phyloP scores from a whole-genome alignment of 2,797 vertebrate species.

The Xenops minutus region DNA sequence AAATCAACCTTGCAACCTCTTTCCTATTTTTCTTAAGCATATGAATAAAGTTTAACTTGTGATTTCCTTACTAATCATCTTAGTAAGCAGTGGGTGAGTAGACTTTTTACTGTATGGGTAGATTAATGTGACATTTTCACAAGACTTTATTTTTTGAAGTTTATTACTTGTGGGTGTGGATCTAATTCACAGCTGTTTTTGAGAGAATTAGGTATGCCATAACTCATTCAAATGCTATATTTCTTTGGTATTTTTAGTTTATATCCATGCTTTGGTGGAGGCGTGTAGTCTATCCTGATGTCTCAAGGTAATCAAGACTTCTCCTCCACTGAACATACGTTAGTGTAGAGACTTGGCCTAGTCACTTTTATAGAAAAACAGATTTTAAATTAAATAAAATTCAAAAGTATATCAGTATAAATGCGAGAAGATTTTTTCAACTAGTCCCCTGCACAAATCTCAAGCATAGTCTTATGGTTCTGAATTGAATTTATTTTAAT shows the following conservation, averaged over 20 bases:
- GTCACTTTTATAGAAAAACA: not conserved
- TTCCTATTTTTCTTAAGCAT: slow-evolving; percentile 59
- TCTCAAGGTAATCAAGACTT: not conserved
- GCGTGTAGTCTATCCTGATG: not conserved
- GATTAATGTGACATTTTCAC: slow-evolving; percentile 60
- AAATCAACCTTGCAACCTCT: slow-evolving; percentile 64
- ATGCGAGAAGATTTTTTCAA: not conserved
- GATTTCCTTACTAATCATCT: slow-evolving; percentile 69
- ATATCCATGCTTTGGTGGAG: not conserved
- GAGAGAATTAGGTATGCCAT: slow-evolving; percentile 8
- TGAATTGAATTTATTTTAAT: not conserved
- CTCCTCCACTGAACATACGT: not conserved
- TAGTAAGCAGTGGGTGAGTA: slow-evolving; percentile 64
- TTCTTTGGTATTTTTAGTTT: not conserved
- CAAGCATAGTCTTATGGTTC: not conserved
- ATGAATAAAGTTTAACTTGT: slow-evolving; percentile 70
- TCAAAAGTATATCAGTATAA: not conserved
- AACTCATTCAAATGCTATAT: not conserved
- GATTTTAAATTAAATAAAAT: not conserved
- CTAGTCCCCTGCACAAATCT: not conserved
- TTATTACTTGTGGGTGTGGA: slow-evolving; percentile 42
- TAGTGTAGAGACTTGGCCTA: not conserved
- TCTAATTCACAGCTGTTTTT: slow-evolving; percentile 58
- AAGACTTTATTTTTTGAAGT: slow-evolving; percentile 9
- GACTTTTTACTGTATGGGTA: slow-evolving; percentile 39